Conservation (phyloP, 2,888 invertebrate species). For the Thera obeliscata region DNA sequence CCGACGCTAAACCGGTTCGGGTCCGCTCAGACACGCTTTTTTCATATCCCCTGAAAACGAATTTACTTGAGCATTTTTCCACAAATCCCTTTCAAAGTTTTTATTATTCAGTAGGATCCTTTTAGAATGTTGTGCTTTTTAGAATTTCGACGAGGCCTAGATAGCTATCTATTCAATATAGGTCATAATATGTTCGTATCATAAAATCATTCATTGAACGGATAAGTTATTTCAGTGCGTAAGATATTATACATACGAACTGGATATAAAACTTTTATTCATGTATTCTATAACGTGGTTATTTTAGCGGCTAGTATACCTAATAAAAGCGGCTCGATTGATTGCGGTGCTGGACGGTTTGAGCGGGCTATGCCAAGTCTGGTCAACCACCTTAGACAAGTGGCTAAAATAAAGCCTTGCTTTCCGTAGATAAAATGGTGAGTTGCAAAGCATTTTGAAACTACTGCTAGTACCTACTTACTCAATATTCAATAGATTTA, state of each 20-base stretch:
- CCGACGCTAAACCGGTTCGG: conserved; percentile 51
- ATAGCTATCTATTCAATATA: conserved; percentile 33
- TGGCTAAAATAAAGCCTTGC: too few species aligned
- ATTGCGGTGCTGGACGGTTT: conserved; percentile 56
- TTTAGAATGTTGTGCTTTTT: conserved; percentile 58
- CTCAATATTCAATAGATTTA: too few species aligned
- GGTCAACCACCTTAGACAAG: too few species aligned
- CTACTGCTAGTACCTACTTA: too few species aligned
- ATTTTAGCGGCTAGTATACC: conserved; percentile 48
- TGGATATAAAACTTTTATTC: conserved; percentile 11
- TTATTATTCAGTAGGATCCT: conserved; percentile 72
- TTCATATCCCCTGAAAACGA: conserved; percentile 59
- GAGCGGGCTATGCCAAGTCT: conserved; percentile 43
- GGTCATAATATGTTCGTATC: background rate
- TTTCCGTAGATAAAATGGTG: too few species aligned
- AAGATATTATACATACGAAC: background rate
- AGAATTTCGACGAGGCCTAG: conserved; percentile 47
- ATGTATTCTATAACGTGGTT: conserved; percentile 39
- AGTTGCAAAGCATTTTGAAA: too few species aligned
- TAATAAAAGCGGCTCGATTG: conserved; percentile 66
- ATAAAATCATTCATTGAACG: background rate
- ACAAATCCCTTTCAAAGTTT: conserved; percentile 67
- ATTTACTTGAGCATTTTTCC: conserved; percentile 67
- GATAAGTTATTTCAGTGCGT: background rate
- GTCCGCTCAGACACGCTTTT: conserved; percentile 63